Evolutionary conservation across 2,797 vertebrate species (phyloP), one percentile per base, ranked within the genome.

Genomic region (Pseudotriccus pelzelni): DNA sequence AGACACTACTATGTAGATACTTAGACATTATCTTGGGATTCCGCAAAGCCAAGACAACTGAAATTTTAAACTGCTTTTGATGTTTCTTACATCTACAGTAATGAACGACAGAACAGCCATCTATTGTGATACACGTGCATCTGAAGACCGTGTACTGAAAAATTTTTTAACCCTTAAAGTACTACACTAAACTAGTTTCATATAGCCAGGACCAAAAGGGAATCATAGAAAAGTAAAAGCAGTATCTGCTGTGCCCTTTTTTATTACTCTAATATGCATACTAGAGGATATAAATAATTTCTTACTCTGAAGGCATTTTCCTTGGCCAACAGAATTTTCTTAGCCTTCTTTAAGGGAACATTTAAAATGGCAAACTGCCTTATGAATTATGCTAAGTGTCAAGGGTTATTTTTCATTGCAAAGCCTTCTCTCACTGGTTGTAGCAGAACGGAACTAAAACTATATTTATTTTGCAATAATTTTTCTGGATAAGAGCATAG

Each of bases 51-150:
- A 60, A 76, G 68, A 67, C 30, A 87, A 56, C 30, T 32, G 12
- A 10, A 75, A 27, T 72, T 91, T 91, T 60, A 80, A 83, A 87
- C 58, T 80, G 56, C 6, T 85, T 96, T 92, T 89, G 63, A 80
- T 67, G 32, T 80, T 74, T 85, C 76, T 64, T 78, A 60, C 24
- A 53, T 50, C 34, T 87, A 68, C 37, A 67, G 37, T 47, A 83
- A 87, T 4, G 25, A 92, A 82, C 12, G 34, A 67, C 44, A 16
- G 39, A 82, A 73, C 10, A 83, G 68, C 39, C 67, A 30, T 28
- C 39, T 87, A 44, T 22, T 82, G 19, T 58, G 41, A 83, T 18
- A 55, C 20, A 13, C 3, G 9, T 49, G 18, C 49, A 70, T 44
- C 47, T 67, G 72, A 92, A 70, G 47, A 87, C 39, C 24, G 18